Percentiles rank a stretch among this genome's conserved stretches.
phyloP scores from a whole-genome alignment of 2,113 vertebrate species.

The Alligator sinensis region DNA sequence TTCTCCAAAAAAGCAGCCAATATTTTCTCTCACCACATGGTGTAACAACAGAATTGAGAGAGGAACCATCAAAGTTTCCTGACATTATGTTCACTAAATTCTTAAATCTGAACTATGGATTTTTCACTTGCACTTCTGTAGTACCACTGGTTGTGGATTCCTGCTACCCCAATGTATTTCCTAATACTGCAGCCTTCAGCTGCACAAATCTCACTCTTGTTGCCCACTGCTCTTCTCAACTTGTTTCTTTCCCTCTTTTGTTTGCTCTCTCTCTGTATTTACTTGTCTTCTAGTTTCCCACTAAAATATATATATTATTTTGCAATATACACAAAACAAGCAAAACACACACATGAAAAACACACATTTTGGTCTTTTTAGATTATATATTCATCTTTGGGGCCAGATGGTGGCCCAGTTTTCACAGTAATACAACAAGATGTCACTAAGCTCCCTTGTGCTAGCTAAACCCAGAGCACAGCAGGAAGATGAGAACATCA shows the following conservation, averaged over 20 bases:
- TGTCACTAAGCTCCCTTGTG: neutral
- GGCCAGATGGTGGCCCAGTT: neutral
- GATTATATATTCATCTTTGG: neutral
- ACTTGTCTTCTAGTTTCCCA: neutral
- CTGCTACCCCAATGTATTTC: neutral
- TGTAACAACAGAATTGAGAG: neutral
- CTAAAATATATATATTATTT: neutral
- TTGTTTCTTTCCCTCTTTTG: neutral
- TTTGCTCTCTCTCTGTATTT: neutral
- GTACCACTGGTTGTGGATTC: neutral
- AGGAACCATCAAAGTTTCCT: neutral
- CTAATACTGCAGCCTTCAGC: neutral
- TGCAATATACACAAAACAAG: neutral
- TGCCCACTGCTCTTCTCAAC: neutral
- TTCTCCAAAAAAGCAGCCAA: neutral
- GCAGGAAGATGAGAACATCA: accelerated
- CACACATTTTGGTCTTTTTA: neutral
- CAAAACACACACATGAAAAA: neutral
- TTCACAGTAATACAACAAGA: neutral
- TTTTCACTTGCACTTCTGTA: neutral
- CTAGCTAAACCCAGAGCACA: neutral
- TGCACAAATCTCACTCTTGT: neutral
- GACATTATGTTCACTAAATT: neutral
- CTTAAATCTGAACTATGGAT: neutral
- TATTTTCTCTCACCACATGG: neutral